phyloP scores from a whole-genome alignment of 2,888 invertebrate genomes.

The Stenotaenia linearis region DNA sequence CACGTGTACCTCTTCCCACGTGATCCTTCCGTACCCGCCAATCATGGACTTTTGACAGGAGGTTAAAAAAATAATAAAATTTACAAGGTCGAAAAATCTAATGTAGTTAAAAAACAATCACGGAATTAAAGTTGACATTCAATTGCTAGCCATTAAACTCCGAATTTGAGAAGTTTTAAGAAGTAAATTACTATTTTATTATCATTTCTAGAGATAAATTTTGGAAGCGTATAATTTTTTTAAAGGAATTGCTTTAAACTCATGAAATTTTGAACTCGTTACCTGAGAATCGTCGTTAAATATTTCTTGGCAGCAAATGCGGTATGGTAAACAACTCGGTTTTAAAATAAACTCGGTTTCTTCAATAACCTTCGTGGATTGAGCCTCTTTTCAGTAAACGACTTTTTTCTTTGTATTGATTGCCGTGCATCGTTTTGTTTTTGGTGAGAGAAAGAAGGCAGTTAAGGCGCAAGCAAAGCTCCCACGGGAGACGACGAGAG shows the following conservation, averaged over 20 bases:
- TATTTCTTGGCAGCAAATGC: background rate
- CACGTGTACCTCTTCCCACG: slow-evolving; percentile 1
- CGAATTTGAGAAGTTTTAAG: too few species aligned
- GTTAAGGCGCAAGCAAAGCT: slow-evolving; percentile 19
- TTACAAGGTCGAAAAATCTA: background rate
- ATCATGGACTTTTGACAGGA: slow-evolving; percentile 11
- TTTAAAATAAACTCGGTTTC: background rate
- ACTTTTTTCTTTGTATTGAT: slow-evolving; percentile 21
- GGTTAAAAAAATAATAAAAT: background rate
- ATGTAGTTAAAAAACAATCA: too few species aligned
- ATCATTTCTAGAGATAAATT: too few species aligned
- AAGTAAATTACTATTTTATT: too few species aligned
- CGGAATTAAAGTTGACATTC: too few species aligned
- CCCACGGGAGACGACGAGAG: background rate
- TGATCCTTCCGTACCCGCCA: background rate
- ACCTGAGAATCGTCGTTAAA: background rate
- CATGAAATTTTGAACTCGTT: background rate
- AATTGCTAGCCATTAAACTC: too few species aligned
- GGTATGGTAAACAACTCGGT: background rate
- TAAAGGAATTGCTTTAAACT: background rate
- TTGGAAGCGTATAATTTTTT: too few species aligned
- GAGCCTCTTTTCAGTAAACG: background rate
- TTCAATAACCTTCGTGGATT: background rate
- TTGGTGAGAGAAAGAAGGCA: slow-evolving; percentile 8
- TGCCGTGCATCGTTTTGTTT: slow-evolving; percentile 21